Evolutionary conservation across 1,140 invertebrate species (phyloP).

Genomic region (Orius insidiosus): DNA sequence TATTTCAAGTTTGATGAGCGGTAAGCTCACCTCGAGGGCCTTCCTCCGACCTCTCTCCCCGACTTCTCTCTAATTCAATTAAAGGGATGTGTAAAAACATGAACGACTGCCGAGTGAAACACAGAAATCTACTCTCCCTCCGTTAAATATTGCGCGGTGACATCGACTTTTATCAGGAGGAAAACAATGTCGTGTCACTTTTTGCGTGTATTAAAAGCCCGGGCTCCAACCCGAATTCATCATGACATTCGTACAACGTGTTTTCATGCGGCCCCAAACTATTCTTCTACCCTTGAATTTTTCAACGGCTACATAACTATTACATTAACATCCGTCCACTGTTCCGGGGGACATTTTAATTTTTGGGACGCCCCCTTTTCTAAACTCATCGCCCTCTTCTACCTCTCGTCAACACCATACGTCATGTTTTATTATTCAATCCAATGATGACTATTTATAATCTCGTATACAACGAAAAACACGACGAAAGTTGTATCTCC

Average conservation of each 20-base stretch:
- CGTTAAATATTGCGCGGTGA: slow-evolving; percentile 7
- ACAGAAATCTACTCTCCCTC: slow-evolving; percentile 8
- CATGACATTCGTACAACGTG: background rate
- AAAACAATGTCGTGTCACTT: background rate
- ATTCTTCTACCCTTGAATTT: slow-evolving; percentile 11
- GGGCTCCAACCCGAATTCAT: background rate
- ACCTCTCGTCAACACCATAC: background rate
- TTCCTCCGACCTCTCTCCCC: too few species aligned
- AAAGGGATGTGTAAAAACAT: slow-evolving; percentile 11
- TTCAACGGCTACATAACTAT: background rate
- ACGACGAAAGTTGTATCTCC: too few species aligned
- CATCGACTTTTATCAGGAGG: slow-evolving; percentile 9
- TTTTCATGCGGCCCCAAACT: background rate
- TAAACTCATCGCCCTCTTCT: background rate
- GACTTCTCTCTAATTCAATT: slow-evolving; percentile 9
- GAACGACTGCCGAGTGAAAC: slow-evolving; percentile 1
- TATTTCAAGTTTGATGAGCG: too few species aligned
- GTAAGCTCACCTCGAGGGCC: too few species aligned
- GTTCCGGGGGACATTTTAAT: background rate
- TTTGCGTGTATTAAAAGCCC: slow-evolving; percentile 10
- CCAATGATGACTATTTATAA: background rate
- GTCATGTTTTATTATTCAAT: background rate
- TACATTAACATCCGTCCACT: too few species aligned
- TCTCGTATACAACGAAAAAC: background rate
- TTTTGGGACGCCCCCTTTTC: background rate